Base-by-base conservation (phyloP, 2,888 invertebrate species). In the Hermodice carunculata region DNA sequence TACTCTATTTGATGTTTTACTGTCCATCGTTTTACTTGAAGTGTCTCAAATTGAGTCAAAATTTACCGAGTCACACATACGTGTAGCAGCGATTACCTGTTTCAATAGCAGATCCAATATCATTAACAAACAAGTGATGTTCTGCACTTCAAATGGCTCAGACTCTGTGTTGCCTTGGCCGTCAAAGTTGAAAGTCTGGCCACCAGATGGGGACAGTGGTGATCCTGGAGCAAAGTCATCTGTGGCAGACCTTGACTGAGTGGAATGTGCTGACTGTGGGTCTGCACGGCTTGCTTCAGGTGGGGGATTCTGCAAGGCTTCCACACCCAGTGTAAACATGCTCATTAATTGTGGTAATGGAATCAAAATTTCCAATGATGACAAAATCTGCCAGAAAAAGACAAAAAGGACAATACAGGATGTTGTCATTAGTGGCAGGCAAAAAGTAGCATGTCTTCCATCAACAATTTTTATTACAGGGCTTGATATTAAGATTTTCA, bases 81-180 rank as follows among this genome's bases (percentile, higher is more conserved):
- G n/a, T n/a, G n/a, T n/a, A n/a, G n/a, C n/a, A n/a, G n/a, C n/a
- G n/a, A n/a, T 70, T 71, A 93, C 94, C 90, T 99, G 98, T 88
- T 96, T 96, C 17, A 98, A 88, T 52, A 97, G 87, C 74, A 98
- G 93, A 82, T 99, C 98, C 70, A 98, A 88, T 96, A 98, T 97
- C 42, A 98, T 90, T 73, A 98, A 95, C 84, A 96, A 98, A 81
- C 97, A 97, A 0, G 94, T 94, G n/a, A 97, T 88, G 85, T 95
- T 94, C 58, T 37, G 37, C 17, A 86, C 78, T 64, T 87, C 86
- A 8, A 82, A 80, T 65, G 81, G 81, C 32, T 78, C 67, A 6
- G 80, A 79, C 66, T 78, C 42, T 26, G 52, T 44, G 22, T 8
- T 17, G n/a, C 59, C 43, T 28, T 46, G 53, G 46, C 31, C 46